These are phyloP conservation scores for Smittia aterrima DNA, from an alignment of 2,888 invertebrate genomes.

Conservation along the genomic window DNA sequence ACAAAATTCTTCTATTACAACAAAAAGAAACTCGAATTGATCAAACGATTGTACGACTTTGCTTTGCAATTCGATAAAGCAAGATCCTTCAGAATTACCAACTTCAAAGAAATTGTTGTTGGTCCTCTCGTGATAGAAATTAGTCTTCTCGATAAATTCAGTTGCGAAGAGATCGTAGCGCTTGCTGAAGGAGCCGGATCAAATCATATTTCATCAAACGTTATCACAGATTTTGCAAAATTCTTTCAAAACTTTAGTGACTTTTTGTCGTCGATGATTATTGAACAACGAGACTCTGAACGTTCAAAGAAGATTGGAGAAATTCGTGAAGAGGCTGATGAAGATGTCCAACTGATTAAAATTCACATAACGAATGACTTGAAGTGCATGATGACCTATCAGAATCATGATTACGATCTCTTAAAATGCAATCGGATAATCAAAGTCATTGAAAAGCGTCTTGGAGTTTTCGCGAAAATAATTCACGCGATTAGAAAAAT, in stretches of 20 bases:
- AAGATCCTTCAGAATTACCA: neutral
- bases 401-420: neutral
- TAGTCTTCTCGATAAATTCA: neutral
- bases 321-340: neutral
- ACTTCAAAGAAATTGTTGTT: neutral
- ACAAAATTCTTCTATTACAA: neutral
- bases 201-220: neutral
- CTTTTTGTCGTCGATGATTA: neutral
- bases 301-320: neutral
- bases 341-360: neutral
- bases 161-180: neutral
- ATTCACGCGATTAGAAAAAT: neutral
- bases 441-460: slow-evolving; percentile 71
- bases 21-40: neutral
- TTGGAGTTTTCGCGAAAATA: neutral
- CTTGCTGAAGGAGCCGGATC: neutral
- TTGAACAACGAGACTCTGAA: neutral
- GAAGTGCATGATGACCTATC: neutral
- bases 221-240: neutral
- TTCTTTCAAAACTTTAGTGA: neutral
- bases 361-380: neutral
- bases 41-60: neutral
- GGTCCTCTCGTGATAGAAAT: neutral
- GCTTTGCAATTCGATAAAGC: neutral
- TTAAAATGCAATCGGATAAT: slow-evolving; percentile 55